Evolutionary conservation across 2,888 invertebrate genomes (phyloP).

Genomic region (Ecliptopera silaceata): DNA sequence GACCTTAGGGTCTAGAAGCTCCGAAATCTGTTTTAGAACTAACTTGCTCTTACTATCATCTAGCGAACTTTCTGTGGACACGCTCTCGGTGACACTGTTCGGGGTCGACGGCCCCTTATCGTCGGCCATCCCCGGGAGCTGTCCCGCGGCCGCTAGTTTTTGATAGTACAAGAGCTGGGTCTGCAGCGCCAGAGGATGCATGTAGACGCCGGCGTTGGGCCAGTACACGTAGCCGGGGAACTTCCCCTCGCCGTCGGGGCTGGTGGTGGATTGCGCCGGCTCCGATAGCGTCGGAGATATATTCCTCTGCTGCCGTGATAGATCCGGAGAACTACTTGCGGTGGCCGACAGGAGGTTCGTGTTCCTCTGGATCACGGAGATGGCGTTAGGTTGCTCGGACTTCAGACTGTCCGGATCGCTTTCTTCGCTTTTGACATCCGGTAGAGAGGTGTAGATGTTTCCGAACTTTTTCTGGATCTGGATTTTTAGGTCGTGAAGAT

Average conservation of each 20-base stretch:
- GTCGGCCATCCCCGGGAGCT: slow-evolving; percentile 67
- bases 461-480: slow-evolving; percentile 85
- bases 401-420: slow-evolving; percentile 78
- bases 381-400: slow-evolving; percentile 69
- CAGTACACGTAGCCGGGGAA: slow-evolving; percentile 85
- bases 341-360: slow-evolving; percentile 64
- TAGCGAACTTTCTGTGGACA: slow-evolving; percentile 59
- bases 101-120: slow-evolving; percentile 56
- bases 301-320: slow-evolving; percentile 56
- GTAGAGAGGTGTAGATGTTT: slow-evolving; percentile 82
- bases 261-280: slow-evolving; percentile 65
- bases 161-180: slow-evolving; percentile 90
- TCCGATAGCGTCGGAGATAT: slow-evolving; percentile 69
- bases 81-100: slow-evolving; percentile 56
- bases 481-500: slow-evolving; percentile 87
- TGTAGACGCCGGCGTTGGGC: slow-evolving; percentile 87
- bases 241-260: slow-evolving; percentile 62
- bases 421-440: slow-evolving; percentile 84
- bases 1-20: slow-evolving; percentile 73
- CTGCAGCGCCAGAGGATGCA: slow-evolving; percentile 89
- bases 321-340: slow-evolving; percentile 73
- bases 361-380: slow-evolving; percentile 75
- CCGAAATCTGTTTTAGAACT: slow-evolving; percentile 76
- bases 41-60: slow-evolving; percentile 71
- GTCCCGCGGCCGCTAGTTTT: slow-evolving; percentile 84